Base-by-base conservation (phyloP, 2,797 vertebrate genomes). In the Cheirogaleus major region DNA sequence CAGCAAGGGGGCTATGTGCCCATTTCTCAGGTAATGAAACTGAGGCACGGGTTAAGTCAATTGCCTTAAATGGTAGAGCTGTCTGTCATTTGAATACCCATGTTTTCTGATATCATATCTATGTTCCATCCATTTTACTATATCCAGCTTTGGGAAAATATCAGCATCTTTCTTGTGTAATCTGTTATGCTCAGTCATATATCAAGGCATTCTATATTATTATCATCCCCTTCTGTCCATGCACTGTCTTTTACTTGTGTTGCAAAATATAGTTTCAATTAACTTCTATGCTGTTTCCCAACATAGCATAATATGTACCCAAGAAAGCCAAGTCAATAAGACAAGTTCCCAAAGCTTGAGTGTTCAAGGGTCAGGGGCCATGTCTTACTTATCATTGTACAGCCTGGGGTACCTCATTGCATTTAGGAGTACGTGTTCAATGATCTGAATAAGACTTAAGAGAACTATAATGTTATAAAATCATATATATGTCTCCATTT, bases 391-490 rank as follows among this genome's bases (percentile, higher is more conserved):
- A 5, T 50, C 27, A 32, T 13, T 50, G 9, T 14, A 80, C 5
- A 32, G 13, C 18, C 43, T 48, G 14, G 23, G 78, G 27, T 4
- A 23, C 50, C 61, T 48, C 15, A 59, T 4, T 69, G 7, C 38
- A 73, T 7, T 3, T 18, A 79, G 18, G 14, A 70, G 17, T 22
- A 95, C 43, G 15, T 57, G 11, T 15, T 41, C n/a, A 67, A 52
- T 75, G 45, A 55, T 61, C 0, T 50, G 38, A 92, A 20, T 93
- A 84, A 87, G 45, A 11, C 48, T 81, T 61, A 85, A 75, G 35
- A 96, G 15, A 92, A 92, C 10, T 55, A 23, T 61, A 92, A 72
- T 35, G 86, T 79, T 76, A 84, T 65, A 82, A 94, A 80, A 59
- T 59, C 57, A 61, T 32, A 45, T 32, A 22, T 52, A 85, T 38